Conservation (phyloP, 2,113 vertebrate genomes). For the Takifugu bimaculatus region DNA sequence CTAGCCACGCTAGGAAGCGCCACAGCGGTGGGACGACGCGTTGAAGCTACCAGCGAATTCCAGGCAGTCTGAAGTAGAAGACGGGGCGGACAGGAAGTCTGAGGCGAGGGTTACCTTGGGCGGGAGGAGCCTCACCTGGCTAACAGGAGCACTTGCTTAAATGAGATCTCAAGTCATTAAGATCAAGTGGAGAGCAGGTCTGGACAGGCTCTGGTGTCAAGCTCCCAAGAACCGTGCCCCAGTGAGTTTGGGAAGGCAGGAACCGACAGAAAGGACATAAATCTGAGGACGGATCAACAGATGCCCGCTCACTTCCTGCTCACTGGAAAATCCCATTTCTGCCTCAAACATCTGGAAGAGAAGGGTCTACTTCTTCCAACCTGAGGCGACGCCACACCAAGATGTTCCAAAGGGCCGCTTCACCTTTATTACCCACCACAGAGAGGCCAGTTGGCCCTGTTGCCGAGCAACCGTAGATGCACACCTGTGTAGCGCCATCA, state of each 20-base stretch:
- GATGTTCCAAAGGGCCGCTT: no score
- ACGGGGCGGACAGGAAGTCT: constrained; percentile 18
- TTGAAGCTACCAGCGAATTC: constrained; percentile 7
- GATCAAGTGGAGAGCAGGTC: neutral
- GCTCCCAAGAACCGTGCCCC: neutral
- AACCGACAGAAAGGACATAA: no score
- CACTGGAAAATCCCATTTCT: no score
- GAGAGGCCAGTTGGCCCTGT: no score
- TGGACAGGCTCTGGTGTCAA: neutral
- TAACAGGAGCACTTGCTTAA: constrained; percentile 1
- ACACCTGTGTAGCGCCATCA: no score
- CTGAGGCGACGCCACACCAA: no score
- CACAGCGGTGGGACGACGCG: constrained; percentile 18
- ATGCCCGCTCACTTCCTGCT: no score
- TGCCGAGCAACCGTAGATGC: no score
- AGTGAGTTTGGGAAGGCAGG: neutral
- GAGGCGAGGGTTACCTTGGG: constrained; percentile 3
- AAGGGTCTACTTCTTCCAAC: no score
- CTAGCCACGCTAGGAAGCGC: constrained; percentile 7
- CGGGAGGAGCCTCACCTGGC: neutral
- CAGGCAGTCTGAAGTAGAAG: constrained; percentile 44
- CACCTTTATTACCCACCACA: no score
- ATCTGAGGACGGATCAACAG: neutral
- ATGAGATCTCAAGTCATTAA: neutral
- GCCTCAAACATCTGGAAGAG: no score